Evolutionary conservation across 2,888 invertebrate species (phyloP).

Genomic region (Thymelicus lineola): DNA sequence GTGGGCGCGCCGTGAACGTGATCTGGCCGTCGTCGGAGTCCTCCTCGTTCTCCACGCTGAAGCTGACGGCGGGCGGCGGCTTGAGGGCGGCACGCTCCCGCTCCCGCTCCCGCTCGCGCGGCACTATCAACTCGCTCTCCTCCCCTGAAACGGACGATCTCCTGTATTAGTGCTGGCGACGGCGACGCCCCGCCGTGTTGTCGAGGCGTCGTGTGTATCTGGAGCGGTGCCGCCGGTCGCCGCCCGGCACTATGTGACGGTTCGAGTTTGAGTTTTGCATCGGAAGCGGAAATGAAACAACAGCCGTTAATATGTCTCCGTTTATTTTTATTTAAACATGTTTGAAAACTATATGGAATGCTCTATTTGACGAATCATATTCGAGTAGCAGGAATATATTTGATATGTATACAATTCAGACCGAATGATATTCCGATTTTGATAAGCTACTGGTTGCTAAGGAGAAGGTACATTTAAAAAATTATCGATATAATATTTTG

Average conservation of each 20-base stretch:
- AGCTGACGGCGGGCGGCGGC: constrained; percentile 66
- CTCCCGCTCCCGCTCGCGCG: constrained; percentile 50
- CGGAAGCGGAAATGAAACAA: constrained; percentile 33
- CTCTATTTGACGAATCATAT: constrained; percentile 31
- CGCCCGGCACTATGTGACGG: background rate
- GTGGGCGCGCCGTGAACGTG: constrained; percentile 71
- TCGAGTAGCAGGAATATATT: constrained; percentile 25
- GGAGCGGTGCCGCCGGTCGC: background rate
- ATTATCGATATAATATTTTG: background rate
- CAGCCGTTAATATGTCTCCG: constrained; percentile 17
- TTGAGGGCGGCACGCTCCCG: constrained; percentile 50
- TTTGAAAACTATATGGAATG: constrained; percentile 33
- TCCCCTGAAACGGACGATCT: constrained; percentile 68
- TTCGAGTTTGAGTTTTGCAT: background rate
- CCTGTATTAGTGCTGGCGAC: constrained; percentile 18
- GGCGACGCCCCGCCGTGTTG: background rate
- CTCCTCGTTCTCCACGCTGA: constrained; percentile 78
- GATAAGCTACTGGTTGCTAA: background rate
- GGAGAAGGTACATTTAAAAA: background rate
- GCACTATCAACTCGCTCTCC: constrained; percentile 65
- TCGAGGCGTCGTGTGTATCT: constrained; percentile 37
- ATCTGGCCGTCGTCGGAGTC: constrained; percentile 75
- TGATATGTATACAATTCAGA: constrained; percentile 43
- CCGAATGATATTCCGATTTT: constrained; percentile 22
- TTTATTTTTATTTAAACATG: constrained; percentile 28